Conservation (phyloP, 2,113 vertebrate species). For the Empidonax traillii region DNA sequence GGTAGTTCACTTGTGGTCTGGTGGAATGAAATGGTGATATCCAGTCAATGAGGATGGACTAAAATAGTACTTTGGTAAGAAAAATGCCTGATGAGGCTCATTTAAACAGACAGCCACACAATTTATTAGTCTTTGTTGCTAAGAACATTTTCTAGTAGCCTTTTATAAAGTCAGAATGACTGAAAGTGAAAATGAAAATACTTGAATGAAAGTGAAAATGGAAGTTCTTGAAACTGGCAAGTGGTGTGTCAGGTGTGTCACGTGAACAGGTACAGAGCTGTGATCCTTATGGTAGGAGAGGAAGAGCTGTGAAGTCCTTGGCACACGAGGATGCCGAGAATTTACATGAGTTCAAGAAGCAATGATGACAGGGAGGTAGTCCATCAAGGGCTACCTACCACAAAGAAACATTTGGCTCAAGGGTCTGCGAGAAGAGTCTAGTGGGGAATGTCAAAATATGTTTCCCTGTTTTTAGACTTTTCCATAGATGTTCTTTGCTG, state of each 20-base stretch:
- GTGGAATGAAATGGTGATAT: neutral
- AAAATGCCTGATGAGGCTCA: neutral
- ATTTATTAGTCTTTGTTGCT: neutral
- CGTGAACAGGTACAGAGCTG: accelerated
- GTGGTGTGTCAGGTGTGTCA: neutral
- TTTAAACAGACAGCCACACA: neutral
- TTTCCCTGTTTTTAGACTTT: neutral
- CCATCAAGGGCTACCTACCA: neutral
- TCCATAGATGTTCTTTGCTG: neutral
- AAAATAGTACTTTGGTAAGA: neutral
- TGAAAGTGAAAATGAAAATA: neutral
- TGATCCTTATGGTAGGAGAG: neutral
- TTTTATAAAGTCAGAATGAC: neutral
- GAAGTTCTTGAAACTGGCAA: neutral
- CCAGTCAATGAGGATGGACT: neutral
- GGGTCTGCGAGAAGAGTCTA: neutral
- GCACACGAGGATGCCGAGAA: neutral
- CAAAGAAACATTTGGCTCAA: neutral
- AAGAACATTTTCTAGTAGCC: neutral
- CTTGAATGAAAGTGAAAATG: neutral
- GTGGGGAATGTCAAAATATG: neutral
- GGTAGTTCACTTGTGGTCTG: neutral
- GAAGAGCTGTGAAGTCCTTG: neutral
- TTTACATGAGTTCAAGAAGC: neutral
- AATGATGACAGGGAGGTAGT: neutral